Conservation (phyloP, 2,113 vertebrate genomes). For the Shinisaurus crocodilurus region DNA sequence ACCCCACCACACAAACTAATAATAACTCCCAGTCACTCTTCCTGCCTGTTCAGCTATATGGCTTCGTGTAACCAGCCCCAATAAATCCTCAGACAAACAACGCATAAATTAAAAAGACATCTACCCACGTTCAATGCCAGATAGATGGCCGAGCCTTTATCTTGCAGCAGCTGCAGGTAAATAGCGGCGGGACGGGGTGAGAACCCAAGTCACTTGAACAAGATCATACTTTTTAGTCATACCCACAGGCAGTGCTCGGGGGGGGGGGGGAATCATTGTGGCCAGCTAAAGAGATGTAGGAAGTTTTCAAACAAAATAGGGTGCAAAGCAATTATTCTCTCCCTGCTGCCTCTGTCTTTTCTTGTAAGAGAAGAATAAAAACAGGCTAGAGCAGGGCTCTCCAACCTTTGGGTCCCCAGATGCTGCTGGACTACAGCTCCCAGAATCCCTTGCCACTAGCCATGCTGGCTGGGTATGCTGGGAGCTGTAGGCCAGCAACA, state of each 20-base stretch:
- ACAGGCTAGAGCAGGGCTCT: no score
- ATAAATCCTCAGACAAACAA: slow-evolving; percentile 11
- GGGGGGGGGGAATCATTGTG: not conserved
- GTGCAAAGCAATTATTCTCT: not conserved
- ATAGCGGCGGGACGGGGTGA: not conserved
- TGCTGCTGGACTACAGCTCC: no score
- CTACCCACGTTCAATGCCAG: not conserved
- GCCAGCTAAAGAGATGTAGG: not conserved
- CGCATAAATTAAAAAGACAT: slow-evolving; percentile 5
- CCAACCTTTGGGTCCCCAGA: no score
- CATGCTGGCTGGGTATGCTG: no score
- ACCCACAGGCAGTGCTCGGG: not conserved
- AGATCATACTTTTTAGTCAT: not conserved
- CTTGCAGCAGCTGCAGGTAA: not conserved
- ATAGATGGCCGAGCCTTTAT: not conserved
- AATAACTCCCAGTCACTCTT: not conserved
- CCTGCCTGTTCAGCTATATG: slow-evolving; percentile 5
- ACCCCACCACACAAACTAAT: not conserved
- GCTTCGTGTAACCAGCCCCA: not conserved
- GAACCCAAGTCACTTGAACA: not conserved
- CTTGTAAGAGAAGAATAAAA: not conserved
- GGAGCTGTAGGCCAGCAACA: no score
- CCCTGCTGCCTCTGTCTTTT: not conserved
- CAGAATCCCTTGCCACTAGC: no score
- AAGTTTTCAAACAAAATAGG: no score